Percentiles rank a stretch among this genome's conserved stretches.
phyloP scores from a whole-genome alignment of 2,113 vertebrate species.

The Sclerurus mexicanus region DNA sequence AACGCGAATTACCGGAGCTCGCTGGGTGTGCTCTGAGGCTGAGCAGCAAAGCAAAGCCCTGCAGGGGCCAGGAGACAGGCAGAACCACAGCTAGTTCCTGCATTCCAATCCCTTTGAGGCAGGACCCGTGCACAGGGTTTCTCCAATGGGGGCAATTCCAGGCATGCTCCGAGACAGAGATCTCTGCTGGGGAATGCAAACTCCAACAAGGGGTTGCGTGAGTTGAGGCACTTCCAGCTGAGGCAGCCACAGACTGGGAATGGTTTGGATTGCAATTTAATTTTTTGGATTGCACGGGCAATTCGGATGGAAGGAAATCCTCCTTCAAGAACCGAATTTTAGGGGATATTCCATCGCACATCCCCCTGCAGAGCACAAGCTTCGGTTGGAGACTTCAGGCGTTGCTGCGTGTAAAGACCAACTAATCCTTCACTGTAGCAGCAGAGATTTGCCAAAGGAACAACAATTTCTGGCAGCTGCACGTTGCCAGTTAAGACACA shows the following conservation, averaged over 20 bases:
- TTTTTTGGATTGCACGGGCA: no score
- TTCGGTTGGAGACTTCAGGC: background rate
- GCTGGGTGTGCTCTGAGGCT: background rate
- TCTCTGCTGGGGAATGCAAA: background rate
- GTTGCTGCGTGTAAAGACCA: fast-evolving
- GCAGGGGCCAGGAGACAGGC: background rate
- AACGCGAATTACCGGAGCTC: fast-evolving
- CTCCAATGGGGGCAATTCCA: slow-evolving; percentile 12
- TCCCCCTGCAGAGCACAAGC: background rate
- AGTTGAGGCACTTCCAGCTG: background rate
- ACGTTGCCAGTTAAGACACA: background rate
- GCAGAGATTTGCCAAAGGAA: background rate
- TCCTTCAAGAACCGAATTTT: background rate
- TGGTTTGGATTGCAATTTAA: background rate
- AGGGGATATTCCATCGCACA: no score
- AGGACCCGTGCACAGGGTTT: background rate
- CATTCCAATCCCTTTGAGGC: background rate
- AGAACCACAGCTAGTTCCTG: background rate
- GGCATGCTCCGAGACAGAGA: background rate
- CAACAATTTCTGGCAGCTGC: background rate
- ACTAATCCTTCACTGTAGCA: background rate
- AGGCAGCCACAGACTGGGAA: background rate
- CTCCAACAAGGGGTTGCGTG: background rate
- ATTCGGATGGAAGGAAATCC: background rate
- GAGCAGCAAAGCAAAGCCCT: background rate